phyloP scores from a whole-genome alignment of 92 coral and sea anemone species.

The Epizoanthus stellaris region DNA sequence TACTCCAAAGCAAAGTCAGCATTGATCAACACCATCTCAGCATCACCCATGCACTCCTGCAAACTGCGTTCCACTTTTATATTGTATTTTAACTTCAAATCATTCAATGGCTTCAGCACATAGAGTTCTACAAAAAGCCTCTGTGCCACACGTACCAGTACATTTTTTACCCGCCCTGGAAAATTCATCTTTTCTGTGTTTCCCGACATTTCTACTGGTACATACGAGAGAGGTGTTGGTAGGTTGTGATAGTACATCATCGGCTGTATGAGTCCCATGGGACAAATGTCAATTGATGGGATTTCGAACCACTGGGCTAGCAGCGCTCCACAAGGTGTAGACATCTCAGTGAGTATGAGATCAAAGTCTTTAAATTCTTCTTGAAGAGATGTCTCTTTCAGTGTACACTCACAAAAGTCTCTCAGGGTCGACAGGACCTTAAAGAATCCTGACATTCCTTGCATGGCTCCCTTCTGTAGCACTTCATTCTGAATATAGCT shows the following conservation, averaged over 20 bases:
- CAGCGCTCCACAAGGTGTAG: conserved; percentile 23
- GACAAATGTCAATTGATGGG: conserved; percentile 22
- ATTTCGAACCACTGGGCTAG: conserved; percentile 15
- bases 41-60: conserved; percentile 44
- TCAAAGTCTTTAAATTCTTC: conserved; percentile 58
- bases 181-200: conserved; percentile 39
- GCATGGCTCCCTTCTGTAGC: neutral
- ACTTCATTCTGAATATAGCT: conserved; percentile 34
- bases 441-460: neutral
- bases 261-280: conserved; percentile 2
- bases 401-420: conserved; percentile 42
- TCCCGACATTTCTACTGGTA: conserved; percentile 21
- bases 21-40: conserved; percentile 53
- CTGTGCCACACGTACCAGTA: neutral
- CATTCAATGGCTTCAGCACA: conserved; percentile 13
- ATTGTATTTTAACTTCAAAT: conserved; percentile 57
- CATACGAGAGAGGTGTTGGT: conserved; percentile 47
- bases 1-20: conserved; percentile 77
- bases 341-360: conserved; percentile 45
- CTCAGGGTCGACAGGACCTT: neutral
- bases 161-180: conserved; percentile 33
- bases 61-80: conserved; percentile 59
- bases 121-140: neutral
- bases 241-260: conserved; percentile 2
- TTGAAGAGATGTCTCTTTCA: conserved; percentile 55